These are phyloP conservation scores for Platycheirus albimanus DNA, from an alignment of 2,888 invertebrate species.

Conservation along the genomic window DNA sequence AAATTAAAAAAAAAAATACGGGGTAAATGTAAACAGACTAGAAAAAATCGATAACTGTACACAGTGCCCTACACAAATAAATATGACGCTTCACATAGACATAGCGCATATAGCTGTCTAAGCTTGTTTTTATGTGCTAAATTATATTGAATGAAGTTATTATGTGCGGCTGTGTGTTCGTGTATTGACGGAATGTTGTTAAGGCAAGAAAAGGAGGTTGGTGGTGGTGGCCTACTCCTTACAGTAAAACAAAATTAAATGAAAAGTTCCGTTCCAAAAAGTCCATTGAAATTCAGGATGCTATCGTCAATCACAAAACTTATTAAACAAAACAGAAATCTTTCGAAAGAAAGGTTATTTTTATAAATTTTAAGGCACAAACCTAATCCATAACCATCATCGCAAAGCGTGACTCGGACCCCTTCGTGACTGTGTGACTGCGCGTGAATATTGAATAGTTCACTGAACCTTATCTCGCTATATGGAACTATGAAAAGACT, in stretches of 20 bases:
- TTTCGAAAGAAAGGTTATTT: not conserved
- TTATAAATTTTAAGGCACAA: not conserved
- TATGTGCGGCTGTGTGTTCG: constrained; percentile 10
- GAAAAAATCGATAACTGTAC: constrained; percentile 60
- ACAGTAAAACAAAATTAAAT: not conserved
- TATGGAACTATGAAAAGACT: not conserved
- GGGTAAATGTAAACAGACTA: constrained; percentile 40
- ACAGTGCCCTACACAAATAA: constrained; percentile 16
- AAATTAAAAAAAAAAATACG: not conserved
- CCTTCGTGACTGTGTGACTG: not conserved
- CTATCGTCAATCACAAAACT: constrained; percentile 12
- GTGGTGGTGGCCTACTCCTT: not conserved
- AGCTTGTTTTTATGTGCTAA: constrained; percentile 45
- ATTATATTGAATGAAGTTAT: constrained; percentile 47
- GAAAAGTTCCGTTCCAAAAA: too few relatives aligned
- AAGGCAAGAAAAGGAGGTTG: constrained; percentile 2
- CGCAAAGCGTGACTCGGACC: constrained; percentile 22
- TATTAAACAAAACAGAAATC: constrained; percentile 11
- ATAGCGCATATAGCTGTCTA: not conserved
- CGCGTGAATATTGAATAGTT: constrained; percentile 24
- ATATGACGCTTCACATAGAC: not conserved
- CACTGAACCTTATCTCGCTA: constrained; percentile 1
- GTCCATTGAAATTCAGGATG: constrained; percentile 22
- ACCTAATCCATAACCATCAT: constrained; percentile 1
- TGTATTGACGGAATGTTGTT: constrained; percentile 2